These are phyloP conservation scores for Falco columbarius DNA, from an alignment of 2,797 vertebrate genomes.

Conservation along the genomic window DNA sequence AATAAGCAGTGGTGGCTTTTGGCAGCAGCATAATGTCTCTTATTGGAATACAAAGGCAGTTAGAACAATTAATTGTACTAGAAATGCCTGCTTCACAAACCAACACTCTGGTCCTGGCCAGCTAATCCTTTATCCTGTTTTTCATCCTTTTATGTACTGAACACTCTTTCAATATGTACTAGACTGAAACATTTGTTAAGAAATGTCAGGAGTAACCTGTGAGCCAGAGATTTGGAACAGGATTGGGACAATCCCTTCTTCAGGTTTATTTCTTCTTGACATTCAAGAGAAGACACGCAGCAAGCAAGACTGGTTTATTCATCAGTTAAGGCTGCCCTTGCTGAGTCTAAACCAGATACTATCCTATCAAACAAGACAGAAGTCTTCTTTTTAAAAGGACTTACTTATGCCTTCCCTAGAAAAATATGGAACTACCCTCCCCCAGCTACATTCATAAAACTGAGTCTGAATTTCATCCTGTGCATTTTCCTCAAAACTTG, in stretches of 20 bases:
- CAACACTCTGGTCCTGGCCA: not conserved
- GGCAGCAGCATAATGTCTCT: not conserved
- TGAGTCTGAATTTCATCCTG: not conserved
- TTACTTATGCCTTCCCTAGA: not conserved
- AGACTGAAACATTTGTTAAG: not conserved
- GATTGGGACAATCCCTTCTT: not conserved
- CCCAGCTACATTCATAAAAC: not conserved
- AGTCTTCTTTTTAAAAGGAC: not conserved
- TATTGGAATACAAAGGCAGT: not conserved
- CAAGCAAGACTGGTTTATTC: not conserved
- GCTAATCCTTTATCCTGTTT: not conserved
- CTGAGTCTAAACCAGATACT: not conserved
- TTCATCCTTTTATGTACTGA: not conserved
- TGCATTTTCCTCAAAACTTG: not conserved
- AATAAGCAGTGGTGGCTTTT: not conserved
- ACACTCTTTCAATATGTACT: not conserved
- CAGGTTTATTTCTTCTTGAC: not conserved
- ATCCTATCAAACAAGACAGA: not conserved
- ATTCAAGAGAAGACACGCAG: not conserved
- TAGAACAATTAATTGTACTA: not conserved
- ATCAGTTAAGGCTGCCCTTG: not conserved
- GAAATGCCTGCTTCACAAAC: not conserved
- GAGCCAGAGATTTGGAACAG: not conserved
- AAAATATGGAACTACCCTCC: not conserved
- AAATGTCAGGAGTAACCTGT: not conserved